Conservation (phyloP, 35 echinoderm and acorn worm genomes). For the Lytechinus pictus region DNA sequence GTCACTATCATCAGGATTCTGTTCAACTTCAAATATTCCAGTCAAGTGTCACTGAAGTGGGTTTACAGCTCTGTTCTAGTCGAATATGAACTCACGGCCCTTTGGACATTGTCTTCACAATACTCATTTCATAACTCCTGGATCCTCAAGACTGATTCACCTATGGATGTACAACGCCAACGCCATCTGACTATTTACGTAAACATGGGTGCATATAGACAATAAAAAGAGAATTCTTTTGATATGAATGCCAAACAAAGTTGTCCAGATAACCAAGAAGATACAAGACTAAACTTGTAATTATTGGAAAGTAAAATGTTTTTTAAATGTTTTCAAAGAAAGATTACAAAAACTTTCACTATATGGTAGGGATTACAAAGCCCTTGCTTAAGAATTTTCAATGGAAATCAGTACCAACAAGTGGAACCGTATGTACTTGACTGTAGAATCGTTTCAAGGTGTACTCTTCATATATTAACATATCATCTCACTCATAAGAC, state of each 20-base stretch:
- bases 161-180: not conserved
- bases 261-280: not conserved
- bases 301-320: no score
- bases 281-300: no score
- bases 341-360: no score
- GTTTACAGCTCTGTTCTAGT: not conserved
- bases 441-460: not conserved
- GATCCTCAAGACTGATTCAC: not conserved
- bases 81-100: not conserved
- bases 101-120: not conserved
- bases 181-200: not conserved
- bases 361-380: not conserved
- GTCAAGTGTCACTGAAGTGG: not conserved
- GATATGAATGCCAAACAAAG: not conserved
- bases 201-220: not conserved
- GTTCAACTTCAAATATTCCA: not conserved
- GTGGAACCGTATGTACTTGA: not conserved
- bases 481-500: not conserved
- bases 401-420: not conserved
- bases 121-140: not conserved
- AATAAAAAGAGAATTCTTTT: not conserved
- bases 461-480: not conserved
- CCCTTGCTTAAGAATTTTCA: not conserved
- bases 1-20: not conserved
- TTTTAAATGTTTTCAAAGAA: no score